Percentiles rank a stretch among this genome's conserved stretches.
phyloP scores from a whole-genome alignment of 2,113 vertebrate species.

The Dolichotis patagonum region DNA sequence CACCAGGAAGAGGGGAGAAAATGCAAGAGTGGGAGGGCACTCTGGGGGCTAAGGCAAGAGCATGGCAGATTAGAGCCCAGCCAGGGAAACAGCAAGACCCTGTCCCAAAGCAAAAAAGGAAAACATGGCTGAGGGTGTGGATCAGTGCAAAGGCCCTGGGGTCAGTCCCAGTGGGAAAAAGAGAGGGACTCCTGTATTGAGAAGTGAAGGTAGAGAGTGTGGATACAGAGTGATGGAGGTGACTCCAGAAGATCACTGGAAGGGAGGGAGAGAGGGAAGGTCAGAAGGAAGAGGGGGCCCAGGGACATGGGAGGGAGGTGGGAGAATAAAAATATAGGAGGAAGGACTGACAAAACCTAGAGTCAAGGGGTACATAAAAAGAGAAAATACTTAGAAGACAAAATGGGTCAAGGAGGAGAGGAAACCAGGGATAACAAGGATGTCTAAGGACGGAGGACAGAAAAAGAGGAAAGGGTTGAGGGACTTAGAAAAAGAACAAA shows the following conservation, averaged over 20 bases:
- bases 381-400: background rate
- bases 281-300: background rate
- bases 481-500: background rate
- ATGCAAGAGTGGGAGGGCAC: background rate
- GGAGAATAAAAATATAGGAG: background rate
- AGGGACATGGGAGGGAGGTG: no score
- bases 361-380: background rate
- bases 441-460: background rate
- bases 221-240: background rate
- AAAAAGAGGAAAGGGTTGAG: background rate
- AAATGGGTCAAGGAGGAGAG: background rate
- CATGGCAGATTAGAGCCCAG: background rate
- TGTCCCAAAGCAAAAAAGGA: background rate
- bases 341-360: background rate
- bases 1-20: background rate
- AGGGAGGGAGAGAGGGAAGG: background rate
- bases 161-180: background rate
- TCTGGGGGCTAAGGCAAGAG: background rate
- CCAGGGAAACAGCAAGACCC: background rate
- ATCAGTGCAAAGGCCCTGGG: background rate
- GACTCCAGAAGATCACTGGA: background rate
- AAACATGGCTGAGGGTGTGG: background rate
- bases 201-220: background rate
- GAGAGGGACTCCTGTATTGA: background rate
- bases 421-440: background rate